A percentile compares a stretch with the other conserved stretches of the same genome.
phyloP scores from a whole-genome alignment of 2,113 vertebrate genomes.

The Cacatua alba region DNA sequence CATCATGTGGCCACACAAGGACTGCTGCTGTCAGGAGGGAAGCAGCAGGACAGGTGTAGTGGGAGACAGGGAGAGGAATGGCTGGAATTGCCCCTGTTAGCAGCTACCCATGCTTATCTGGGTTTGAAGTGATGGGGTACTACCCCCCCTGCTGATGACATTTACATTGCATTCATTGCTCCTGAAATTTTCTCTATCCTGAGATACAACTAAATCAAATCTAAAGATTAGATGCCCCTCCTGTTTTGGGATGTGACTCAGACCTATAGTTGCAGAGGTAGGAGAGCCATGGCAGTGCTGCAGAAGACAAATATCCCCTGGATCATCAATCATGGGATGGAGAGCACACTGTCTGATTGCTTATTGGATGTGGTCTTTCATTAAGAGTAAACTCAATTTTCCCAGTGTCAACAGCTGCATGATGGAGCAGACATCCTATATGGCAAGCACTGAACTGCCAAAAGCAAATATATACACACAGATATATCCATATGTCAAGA shows the following conservation, averaged over 20 bases:
- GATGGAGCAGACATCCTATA: neutral
- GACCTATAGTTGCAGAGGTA: neutral
- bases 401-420: constrained; percentile 1
- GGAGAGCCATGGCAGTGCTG: neutral
- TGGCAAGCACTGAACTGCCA: neutral
- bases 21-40: fast-evolving
- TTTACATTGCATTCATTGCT: fast-evolving
- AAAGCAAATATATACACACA: neutral
- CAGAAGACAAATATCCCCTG: neutral
- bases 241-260: neutral
- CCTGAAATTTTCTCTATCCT: neutral
- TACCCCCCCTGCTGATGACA: neutral
- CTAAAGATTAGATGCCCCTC: neutral
- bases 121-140: neutral
- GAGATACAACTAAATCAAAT: neutral
- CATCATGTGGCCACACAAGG: neutral
- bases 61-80: neutral
- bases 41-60: neutral
- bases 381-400: constrained; percentile 36
- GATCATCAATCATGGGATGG: neutral
- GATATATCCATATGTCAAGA: neutral
- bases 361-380: constrained; percentile 19
- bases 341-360: neutral
- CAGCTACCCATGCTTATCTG: neutral
- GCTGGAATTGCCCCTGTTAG: neutral